Conservation (phyloP, 35 echinoderm and acorn worm species). For the Anneissia japonica region DNA sequence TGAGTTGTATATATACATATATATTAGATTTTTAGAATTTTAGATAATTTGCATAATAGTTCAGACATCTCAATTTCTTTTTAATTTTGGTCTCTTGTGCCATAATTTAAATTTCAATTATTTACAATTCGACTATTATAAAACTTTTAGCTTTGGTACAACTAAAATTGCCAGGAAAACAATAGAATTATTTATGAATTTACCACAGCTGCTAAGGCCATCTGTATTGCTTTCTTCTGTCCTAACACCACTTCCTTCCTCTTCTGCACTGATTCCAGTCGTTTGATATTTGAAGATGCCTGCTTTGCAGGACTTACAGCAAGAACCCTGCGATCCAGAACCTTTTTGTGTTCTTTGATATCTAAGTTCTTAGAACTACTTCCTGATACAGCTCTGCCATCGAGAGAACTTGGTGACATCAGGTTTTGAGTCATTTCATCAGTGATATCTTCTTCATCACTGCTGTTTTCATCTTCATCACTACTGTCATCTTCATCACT, state of each 20-base stretch:
- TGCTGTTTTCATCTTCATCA: neutral
- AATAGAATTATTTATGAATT: too few species aligned
- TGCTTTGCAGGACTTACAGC: neutral
- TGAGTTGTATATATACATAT: too few species aligned
- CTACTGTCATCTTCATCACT: conserved; percentile 3
- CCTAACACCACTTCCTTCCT: conserved; percentile 32
- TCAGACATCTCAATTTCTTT: too few species aligned
- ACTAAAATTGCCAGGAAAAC: too few species aligned
- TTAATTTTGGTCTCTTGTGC: too few species aligned
- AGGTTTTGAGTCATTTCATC: too few species aligned
- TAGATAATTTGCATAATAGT: too few species aligned
- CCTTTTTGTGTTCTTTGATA: neutral
- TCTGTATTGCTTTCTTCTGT: conserved; percentile 54
- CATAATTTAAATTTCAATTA: too few species aligned
- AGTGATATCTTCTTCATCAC: neutral
- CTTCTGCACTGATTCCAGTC: conserved; percentile 57
- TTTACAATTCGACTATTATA: too few species aligned
- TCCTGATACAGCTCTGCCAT: neutral
- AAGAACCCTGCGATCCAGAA: neutral
- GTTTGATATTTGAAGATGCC: conserved; percentile 46
- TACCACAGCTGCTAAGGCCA: conserved; percentile 68
- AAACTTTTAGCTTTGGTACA: too few species aligned
- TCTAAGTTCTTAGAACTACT: neutral
- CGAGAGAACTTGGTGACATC: neutral
- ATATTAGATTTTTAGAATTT: too few species aligned